phyloP scores from a whole-genome alignment of 2,797 vertebrate genomes.

The Muraenolepis orangiensis region DNA sequence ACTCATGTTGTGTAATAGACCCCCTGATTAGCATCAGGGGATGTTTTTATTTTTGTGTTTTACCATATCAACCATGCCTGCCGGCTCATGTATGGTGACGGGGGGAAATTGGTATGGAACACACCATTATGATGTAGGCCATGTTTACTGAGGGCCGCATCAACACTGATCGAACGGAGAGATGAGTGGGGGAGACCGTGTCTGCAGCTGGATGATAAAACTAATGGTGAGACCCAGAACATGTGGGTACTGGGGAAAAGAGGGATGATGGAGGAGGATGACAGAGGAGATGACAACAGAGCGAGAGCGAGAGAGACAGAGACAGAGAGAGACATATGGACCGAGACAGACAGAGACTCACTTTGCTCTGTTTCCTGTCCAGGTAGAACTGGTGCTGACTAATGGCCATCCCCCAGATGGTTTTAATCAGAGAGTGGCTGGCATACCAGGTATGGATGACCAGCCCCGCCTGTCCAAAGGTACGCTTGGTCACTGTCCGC shows the following conservation, averaged over 20 bases:
- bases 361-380: conserved; percentile 97
- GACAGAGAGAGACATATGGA: too few relatives aligned
- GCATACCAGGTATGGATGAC: conserved; percentile 98
- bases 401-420: conserved; percentile 99
- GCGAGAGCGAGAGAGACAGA: neutral
- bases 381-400: conserved; percentile 99
- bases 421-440: conserved; percentile 94
- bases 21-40: neutral
- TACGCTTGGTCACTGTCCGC: conserved; percentile 85
- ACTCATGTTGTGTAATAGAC: conserved; percentile 20
- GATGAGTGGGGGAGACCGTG: too few relatives aligned
- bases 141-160: neutral
- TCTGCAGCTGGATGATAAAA: neutral
- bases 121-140: neutral
- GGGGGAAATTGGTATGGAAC: too few relatives aligned
- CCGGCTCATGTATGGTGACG: neutral
- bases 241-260: neutral
- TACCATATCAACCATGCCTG: conserved; percentile 7
- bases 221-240: neutral
- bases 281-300: neutral
- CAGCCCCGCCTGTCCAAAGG: conserved; percentile 89
- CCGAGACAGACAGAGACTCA: conserved; percentile 70
- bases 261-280: neutral
- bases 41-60: neutral
- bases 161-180: neutral